Evolutionary conservation across 2,888 invertebrate species (phyloP), one percentile per base, ranked within the genome.

Genomic region (Cryptus viduatorius): DNA sequence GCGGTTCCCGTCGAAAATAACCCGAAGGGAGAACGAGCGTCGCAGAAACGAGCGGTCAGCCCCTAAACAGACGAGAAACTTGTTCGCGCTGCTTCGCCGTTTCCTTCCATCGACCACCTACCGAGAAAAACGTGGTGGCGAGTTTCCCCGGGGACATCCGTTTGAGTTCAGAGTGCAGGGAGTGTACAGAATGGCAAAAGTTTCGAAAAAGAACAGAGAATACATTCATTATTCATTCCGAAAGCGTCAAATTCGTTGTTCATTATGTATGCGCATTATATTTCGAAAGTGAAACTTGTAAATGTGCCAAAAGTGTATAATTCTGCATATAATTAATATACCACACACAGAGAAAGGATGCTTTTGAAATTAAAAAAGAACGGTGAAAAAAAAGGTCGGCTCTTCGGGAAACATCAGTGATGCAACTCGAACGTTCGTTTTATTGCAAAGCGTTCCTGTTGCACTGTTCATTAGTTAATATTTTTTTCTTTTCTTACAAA

Each of bases 51-150:
- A 73, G 24, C 59, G 80, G 83, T 81, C 81, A 65, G 73, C 68
- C 50, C 46, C 16, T 44, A 37, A 59, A 69, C 61, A 64, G 64
- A 73, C 61, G 61, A 24, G n/a, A 67, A 72, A 46, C 72, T 78
- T 79, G 82, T 68, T 77, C 68, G 72, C 79, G 24, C 77, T 31
- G 76, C 85, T 82, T 77, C 76, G 64, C 73, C 73, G 64, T 69
- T 86, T 81, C 79, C 85, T 10, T 65, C 46, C 68, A 29, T 31
- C 69, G 88, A 89, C 89, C 90, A 89, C 90, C 90, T 88, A 89
- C 86, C 61, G 88, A 67, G 88, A 87, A 83, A 87, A 88, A 87
- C 83, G 81, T 79, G 71, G 67, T 68, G 79, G 75, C 42, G 71
- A 48, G 71, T 83, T 75, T 80, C 67, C 79, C 64, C 29, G 31